Evolutionary conservation across 2,888 invertebrate genomes (phyloP), one percentile per base, ranked within the genome.

Genomic region (Apantesis nais): DNA sequence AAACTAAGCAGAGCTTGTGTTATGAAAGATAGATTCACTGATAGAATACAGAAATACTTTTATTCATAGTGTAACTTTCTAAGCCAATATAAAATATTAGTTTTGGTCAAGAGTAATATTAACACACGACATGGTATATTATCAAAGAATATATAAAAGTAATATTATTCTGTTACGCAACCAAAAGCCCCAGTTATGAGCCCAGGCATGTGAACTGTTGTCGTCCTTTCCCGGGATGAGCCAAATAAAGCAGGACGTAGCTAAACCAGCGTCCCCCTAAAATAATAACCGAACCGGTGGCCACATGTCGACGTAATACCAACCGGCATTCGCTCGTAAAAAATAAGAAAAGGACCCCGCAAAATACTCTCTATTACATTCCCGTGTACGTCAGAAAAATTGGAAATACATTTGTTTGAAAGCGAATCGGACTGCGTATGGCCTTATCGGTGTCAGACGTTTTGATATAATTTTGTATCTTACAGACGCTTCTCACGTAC

Each of bases 241-340:
- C 80, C 84, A 84, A 88, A 89, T 88, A 86, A 85, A 86, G 82
- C 83, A 83, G 83, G 77, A 81, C 82, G 83, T 81, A 81, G 84
- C 84, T 82, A 84, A 86, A 85, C 85, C 87, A 84, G 78, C 81
- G 81, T 79, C 80, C 83, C 81, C 84, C 79, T 87, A 86, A 93
- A 92, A 93, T 92, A 92, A 93, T 92, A 93, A 91, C 89, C 88
- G 85, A 85, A 85, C 88, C 89, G 85, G 80, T 83, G 87, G 89
- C 91, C 93, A 92, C 91, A 93, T 93, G 93, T 87, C 90, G 92
- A 82, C 88, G 86, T 90, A 92, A 93, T 93, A 92, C 90, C 89
- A 85, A 82, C 87, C 87, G 89, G 86, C 82, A 83, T 81, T 81
- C 74, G 87, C 88, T 92, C 92, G 91, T 93, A 93, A 93, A 93